Evolutionary conservation across 2,113 vertebrate species (phyloP), one percentile per base, ranked within the genome.

Genomic region (Cinclus cinclus): DNA sequence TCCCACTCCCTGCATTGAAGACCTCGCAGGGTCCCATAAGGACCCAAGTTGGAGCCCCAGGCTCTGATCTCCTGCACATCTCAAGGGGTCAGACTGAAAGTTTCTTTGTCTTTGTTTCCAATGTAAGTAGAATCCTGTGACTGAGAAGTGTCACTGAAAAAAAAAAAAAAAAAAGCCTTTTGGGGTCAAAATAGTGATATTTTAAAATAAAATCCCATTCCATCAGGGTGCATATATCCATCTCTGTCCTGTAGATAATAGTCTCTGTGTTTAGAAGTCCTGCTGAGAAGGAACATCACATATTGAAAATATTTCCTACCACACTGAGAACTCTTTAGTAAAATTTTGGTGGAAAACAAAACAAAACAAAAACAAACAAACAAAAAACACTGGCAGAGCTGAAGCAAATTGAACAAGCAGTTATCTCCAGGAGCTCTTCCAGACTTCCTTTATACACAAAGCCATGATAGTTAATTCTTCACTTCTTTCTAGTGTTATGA

Each of bases 111-210:
- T 75, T 41, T 6, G 1, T 53, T 89, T 65, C 63, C 27, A 46
- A 2, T 12, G 1, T 5, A 59, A 55, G 6, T 30, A 50, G 42
- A 73, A 83, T 56, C 24, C 21, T 0, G 0, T 44, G 53, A 35
- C 0, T 31, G 49, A 33, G 22, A 83, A 42, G 10, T 15, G 73
- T 27, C 56, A 25, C 35, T 60, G 14, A 68, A 58, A 41, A 37
- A 37, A 37, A 37, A 37, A 37, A 37, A 37, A 37, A 37, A 2
- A 60, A 60, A 81, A 62, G 1, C 0, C 11, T 65, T 74, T 55
- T 74, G 37, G 5, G 67, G 55, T 39, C 13, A 60, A 37, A 68
- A 81, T 50, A 53, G 4, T 49, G 74, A 33, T 7, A 18, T 15
- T 91, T 56, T 65, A 7, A 18, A 89, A 70, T 30, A 23, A 74